Evolutionary conservation across 2,797 vertebrate species (phyloP).

Genomic region (Diplodus puntazzo): DNA sequence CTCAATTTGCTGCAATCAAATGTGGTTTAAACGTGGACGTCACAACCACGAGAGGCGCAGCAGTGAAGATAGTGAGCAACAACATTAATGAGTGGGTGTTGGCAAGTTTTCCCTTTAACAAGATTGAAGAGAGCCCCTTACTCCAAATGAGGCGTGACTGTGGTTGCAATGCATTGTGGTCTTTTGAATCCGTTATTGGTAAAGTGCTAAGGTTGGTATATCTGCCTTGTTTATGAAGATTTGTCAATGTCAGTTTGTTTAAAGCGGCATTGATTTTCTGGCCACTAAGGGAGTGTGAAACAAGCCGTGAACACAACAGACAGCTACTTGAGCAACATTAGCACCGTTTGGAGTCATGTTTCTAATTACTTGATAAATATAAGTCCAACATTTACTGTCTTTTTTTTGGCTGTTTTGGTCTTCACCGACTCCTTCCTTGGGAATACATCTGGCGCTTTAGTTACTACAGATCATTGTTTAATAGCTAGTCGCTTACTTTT

Average conservation of each 20-base stretch:
- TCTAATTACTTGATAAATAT: neutral
- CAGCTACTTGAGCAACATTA: neutral
- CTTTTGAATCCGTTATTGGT: neutral
- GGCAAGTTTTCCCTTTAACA: constrained; percentile 27
- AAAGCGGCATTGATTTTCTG: neutral
- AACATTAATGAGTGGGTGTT: constrained; percentile 30
- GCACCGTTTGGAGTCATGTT: neutral
- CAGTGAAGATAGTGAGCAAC: constrained; percentile 25
- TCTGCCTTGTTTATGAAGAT: constrained; percentile 7
- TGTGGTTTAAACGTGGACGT: constrained; percentile 45
- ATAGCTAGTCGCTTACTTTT: neutral
- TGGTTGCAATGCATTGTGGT: constrained; percentile 22
- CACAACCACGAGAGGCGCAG: constrained; percentile 14
- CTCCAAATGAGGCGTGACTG: constrained; percentile 31
- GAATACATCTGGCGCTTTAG: neutral
- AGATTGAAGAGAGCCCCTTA: constrained; percentile 23
- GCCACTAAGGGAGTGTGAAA: neutral
- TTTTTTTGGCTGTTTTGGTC: constrained; percentile 1
- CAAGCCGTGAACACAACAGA: constrained; percentile 5
- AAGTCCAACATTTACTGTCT: neutral
- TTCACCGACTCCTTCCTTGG: neutral
- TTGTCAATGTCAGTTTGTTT: neutral
- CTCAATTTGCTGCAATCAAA: constrained; percentile 44
- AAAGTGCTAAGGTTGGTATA: neutral
- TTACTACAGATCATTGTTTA: neutral